These are phyloP conservation scores for Drosophila tsacasi DNA, from an alignment of 1,140 invertebrate species.

Conservation along the genomic window DNA sequence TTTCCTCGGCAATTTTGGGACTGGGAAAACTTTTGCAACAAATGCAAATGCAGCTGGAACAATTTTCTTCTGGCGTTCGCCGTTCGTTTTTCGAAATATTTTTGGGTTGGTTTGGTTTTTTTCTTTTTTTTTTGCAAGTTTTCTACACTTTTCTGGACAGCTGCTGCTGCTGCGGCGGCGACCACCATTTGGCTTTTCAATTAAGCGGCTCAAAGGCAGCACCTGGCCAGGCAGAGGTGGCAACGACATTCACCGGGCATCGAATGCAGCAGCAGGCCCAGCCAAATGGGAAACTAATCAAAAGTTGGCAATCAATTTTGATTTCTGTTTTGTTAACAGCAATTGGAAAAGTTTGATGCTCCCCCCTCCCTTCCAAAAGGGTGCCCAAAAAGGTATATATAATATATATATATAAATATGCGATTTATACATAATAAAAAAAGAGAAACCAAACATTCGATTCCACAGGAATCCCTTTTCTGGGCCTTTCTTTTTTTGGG, in stretches of 20 bases:
- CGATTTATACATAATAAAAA: background rate
- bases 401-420: background rate
- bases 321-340: constrained; percentile 49
- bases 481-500: constrained; percentile 8
- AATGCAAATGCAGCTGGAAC: constrained; percentile 55
- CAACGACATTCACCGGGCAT: constrained; percentile 10
- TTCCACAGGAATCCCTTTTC: constrained; percentile 24
- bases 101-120: constrained; percentile 9
- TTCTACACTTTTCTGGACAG: constrained; percentile 33
- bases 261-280: constrained; percentile 25
- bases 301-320: constrained; percentile 62
- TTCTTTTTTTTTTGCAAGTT: constrained; percentile 22
- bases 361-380: background rate
- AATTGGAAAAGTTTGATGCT: constrained; percentile 50
- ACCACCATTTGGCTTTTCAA: constrained; percentile 52
- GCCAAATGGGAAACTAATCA: constrained; percentile 44
- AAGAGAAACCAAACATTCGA: background rate
- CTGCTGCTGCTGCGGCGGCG: constrained; percentile 14
- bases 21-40: constrained; percentile 46
- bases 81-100: constrained; percentile 10
- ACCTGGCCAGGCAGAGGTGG: constrained; percentile 21
- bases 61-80: constrained; percentile 30
- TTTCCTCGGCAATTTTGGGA: constrained; percentile 43
- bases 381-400: background rate
- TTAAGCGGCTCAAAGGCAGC: constrained; percentile 29